Evolutionary conservation across 2,113 vertebrate species (phyloP), one percentile per base, ranked within the genome.

Genomic region (Ailuropoda melanoleuca): DNA sequence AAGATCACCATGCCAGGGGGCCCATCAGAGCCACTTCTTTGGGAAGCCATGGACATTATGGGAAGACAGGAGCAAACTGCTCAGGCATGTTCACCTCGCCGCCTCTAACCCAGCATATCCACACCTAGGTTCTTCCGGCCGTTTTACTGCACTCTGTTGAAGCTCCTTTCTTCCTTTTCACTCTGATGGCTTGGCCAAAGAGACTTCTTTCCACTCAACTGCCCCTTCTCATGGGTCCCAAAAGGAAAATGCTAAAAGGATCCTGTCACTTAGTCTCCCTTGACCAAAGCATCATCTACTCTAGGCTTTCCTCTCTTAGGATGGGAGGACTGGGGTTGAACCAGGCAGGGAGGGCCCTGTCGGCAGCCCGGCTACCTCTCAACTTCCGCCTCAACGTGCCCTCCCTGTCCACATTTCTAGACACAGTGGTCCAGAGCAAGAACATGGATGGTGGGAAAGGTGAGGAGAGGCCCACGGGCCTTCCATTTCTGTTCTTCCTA

Each of bases 41-140:
- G 70, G 68, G 75, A 96, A 94, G 50, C 64, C 39, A 37, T 4
- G 48, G 81, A 60, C 60, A 56, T 29, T 83, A 82, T 19, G 48
- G n/a, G 48, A 93, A 96, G 80, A 82, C 50, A 72, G 46, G 80
- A 46, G 34, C 68, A 92, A 92, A 77, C 29, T 85, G 93, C 85
- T 93, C 31, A 34, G 94, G 68, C 95, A 75, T 31, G 75, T 31
- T 80, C 1, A 0, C 90, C 70, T 97, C 48, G 66, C 92, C 94
- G 93, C 77, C 56, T 85, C 53, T 78, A 94, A 74, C 64, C 62
- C 74, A 83, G 90, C 31, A 48, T 2, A 88, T 70, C 72, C 82
- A 95, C 89, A 58, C 70, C 89, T 82, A 91, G 26, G 37, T 37
- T 70, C 96, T 96, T 95, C 70, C 93, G 87, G 93, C 86, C 43